Evolutionary conservation across 2,797 vertebrate species (phyloP).

Genomic region (Pseudomugil gertrudae): DNA sequence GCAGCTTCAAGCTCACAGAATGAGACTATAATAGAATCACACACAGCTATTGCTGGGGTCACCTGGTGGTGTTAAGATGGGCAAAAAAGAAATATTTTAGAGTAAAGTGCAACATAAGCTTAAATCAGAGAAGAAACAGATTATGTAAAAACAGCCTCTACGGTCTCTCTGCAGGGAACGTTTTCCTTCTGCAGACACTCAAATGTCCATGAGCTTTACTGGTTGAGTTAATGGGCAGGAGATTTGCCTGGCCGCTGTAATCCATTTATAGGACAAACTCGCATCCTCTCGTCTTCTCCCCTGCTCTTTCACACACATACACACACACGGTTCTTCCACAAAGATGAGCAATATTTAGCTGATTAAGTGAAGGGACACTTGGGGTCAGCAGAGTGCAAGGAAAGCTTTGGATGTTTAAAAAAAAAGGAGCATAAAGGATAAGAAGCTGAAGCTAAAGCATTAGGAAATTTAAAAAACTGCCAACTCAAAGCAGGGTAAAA

Average conservation of each 20-base stretch:
- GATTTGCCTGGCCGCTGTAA: conserved; percentile 66
- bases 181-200: conserved; percentile 22
- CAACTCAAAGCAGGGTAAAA: conserved; percentile 12
- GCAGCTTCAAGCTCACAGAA: neutral
- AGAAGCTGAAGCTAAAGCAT: conserved; percentile 32
- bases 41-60: neutral
- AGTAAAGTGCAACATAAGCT: neutral
- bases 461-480: conserved; percentile 29
- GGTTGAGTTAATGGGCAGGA: conserved; percentile 45
- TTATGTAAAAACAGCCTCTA: neutral
- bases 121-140: neutral
- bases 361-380: conserved; percentile 59
- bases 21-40: neutral
- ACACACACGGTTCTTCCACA: conserved; percentile 46
- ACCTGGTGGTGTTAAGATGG: neutral
- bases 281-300: too few species aligned
- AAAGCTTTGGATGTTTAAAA: conserved; percentile 48
- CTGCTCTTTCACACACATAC: conserved; percentile 22
- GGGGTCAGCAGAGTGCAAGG: conserved; percentile 51
- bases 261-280: conserved; percentile 45
- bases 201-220: conserved; percentile 38
- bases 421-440: too few species aligned
- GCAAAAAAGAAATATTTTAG: neutral
- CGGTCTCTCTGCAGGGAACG: neutral
- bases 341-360: conserved; percentile 59